A percentile compares a stretch with the other conserved stretches of the same genome.
Evolutionary conservation across 2,888 invertebrate species (phyloP).

Genomic region (Lasioglossum oenotherae): DNA sequence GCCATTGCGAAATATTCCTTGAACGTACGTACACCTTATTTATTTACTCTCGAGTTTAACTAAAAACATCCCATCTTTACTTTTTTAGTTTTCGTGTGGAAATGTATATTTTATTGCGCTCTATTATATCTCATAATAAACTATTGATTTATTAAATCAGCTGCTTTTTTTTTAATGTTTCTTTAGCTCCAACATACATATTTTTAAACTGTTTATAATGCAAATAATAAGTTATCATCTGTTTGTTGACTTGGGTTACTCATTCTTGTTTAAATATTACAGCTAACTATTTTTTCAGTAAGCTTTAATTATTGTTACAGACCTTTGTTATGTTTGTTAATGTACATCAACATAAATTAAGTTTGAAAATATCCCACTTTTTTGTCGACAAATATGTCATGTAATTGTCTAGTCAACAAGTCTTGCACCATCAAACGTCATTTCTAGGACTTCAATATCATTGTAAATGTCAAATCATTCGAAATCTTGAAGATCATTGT

Average conservation of each 20-base stretch:
- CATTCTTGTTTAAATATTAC: not conserved
- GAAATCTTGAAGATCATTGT: not conserved
- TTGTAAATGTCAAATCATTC: not conserved
- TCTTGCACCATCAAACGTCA: not conserved
- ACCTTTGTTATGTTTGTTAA: not conserved
- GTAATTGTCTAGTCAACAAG: not conserved
- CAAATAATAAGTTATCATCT: not conserved
- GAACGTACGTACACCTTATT: not conserved
- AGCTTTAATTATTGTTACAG: no score
- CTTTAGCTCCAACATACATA: not conserved
- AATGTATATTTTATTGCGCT: not conserved
- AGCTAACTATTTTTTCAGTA: not conserved
- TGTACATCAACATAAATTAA: not conserved
- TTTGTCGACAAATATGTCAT: not conserved
- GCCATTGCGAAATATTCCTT: not conserved
- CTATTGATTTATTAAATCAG: not conserved
- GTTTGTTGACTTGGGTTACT: not conserved
- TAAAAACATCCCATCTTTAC: not conserved
- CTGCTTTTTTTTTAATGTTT: not conserved
- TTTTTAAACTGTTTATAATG: not conserved
- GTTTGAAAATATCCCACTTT: not conserved
- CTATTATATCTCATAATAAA: not conserved
- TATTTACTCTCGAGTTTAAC: not conserved
- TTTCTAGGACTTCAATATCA: not conserved
- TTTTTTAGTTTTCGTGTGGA: not conserved